Conservation (phyloP, 2,797 vertebrate genomes). For the Margarornis squamiger region DNA sequence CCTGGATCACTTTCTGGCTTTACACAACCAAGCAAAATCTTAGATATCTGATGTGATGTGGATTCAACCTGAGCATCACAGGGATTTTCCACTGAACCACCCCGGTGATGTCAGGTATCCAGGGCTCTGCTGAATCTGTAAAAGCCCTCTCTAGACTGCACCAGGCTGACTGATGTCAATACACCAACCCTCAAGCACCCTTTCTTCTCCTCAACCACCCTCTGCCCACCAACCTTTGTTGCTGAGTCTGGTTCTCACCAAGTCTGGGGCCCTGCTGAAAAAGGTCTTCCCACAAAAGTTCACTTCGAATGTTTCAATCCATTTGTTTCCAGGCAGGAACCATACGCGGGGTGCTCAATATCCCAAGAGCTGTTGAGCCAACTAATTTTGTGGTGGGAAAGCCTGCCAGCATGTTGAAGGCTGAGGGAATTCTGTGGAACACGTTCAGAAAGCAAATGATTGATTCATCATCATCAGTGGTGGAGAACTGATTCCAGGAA, state of each 20-base stretch:
- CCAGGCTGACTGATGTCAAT: not conserved
- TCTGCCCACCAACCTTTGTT: not conserved
- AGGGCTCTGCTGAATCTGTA: not conserved
- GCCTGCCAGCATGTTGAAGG: slow-evolving; percentile 30
- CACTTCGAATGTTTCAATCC: not conserved
- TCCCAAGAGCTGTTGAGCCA: slow-evolving; percentile 40
- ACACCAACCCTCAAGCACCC: no score
- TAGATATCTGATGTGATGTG: not conserved
- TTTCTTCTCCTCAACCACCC: not conserved
- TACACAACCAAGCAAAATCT: not conserved
- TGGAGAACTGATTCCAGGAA: slow-evolving; percentile 57
- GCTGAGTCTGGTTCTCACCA: not conserved
- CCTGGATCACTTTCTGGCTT: not conserved
- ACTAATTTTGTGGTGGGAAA: slow-evolving; percentile 52
- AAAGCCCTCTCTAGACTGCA: not conserved
- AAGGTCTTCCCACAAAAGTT: not conserved
- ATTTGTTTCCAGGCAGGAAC: slow-evolving; percentile 21
- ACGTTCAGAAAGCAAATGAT: slow-evolving; percentile 51
- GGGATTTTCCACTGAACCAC: not conserved
- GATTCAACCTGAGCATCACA: not conserved
- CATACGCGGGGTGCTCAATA: not conserved
- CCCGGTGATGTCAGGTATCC: not conserved
- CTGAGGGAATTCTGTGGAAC: slow-evolving; percentile 63
- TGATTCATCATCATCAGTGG: slow-evolving; percentile 43
- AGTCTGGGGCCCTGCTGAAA: not conserved